phyloP scores from a whole-genome alignment of 2,113 vertebrate genomes.

The Bufo bufo region DNA sequence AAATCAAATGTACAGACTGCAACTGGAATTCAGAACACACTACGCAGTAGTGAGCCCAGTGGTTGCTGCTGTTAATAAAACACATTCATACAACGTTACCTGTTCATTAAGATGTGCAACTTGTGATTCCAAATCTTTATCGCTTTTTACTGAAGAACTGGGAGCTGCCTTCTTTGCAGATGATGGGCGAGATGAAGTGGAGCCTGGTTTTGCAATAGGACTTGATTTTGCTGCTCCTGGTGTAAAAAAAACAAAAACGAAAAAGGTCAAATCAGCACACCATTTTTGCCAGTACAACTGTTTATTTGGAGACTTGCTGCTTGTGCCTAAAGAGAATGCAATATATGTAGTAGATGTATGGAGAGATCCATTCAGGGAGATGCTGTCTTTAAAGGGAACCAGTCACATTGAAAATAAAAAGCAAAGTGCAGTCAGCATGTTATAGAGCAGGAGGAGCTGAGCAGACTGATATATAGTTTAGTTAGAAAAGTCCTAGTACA shows the following conservation, averaged over 20 bases:
- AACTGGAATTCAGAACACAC: too few relatives aligned
- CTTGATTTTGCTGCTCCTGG: conserved; percentile 90
- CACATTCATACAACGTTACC: conserved; percentile 70
- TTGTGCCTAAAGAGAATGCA: too few relatives aligned
- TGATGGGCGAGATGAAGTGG: conserved; percentile 93
- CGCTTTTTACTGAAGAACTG: conserved; percentile 84
- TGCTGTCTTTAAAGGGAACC: neutral
- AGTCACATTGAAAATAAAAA: too few relatives aligned
- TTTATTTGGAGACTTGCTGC: neutral
- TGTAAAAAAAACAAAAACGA: conserved; percentile 40
- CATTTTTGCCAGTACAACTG: neutral
- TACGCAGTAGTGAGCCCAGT: too few relatives aligned
- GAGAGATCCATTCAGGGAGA: neutral
- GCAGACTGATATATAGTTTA: too few relatives aligned
- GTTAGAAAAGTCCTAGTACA: too few relatives aligned
- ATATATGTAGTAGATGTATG: neutral
- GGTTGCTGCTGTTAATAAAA: too few relatives aligned
- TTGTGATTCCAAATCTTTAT: conserved; percentile 97
- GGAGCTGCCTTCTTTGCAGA: conserved; percentile 93
- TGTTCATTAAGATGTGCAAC: conserved; percentile 94
- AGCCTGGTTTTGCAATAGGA: conserved; percentile 87
- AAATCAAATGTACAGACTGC: too few relatives aligned
- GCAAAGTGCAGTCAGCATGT: too few relatives aligned
- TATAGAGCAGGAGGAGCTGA: too few relatives aligned
- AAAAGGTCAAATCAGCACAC: neutral